Evolutionary conservation across 2,113 vertebrate genomes (phyloP), one percentile per base, ranked within the genome.

Genomic region (Chrysochloris asiatica): DNA sequence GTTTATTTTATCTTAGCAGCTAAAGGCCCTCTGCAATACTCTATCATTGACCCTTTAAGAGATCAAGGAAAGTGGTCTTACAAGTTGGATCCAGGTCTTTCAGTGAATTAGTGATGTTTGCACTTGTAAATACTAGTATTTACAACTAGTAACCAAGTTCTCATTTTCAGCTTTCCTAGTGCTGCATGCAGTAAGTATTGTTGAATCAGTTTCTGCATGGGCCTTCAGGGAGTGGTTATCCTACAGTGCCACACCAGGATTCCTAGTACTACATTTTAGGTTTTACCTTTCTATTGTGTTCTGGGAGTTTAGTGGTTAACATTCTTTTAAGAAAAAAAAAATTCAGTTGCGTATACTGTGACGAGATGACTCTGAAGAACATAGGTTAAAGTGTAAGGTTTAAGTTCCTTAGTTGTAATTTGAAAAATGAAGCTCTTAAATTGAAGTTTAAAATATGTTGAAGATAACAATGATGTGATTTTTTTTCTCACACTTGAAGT

Each of bases 31-130:
- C 43, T 93, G 61, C 75, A 94, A 47, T 36, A 72, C 52, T 63
- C 21, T 88, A 43, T 80, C 69, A 36, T 82, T 94, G 88, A 45
- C 50, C 65, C 56, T 91, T n/a, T n/a, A n/a, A 80, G 93, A 85
- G 61, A 83, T 76, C 73, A 80, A 87, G 82, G n/a, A n/a, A 89
- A 91, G 13, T 89, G 81, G 81, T 59, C n/a, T 89, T n/a, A 86
- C 81, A 93, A 77, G 43, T 90, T 94, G 72, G 94, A 69, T 86
- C 24, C 54, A 92, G 50, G 61, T 84, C 82, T 94, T 48, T 94
- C 47, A 85, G 48, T 80, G 72, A 43, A 88, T 93, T 88, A 82
- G 12, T 56, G 4, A 7, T 21, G 24, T 56, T 56, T 21, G 17
- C 54, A 56, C 17, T 56, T 56, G 17, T 22, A 56, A 56, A 56